Percentiles rank a stretch among this genome's conserved stretches.
phyloP scores from a whole-genome alignment of 2,113 vertebrate genomes.

The Chelonoidis abingdonii region DNA sequence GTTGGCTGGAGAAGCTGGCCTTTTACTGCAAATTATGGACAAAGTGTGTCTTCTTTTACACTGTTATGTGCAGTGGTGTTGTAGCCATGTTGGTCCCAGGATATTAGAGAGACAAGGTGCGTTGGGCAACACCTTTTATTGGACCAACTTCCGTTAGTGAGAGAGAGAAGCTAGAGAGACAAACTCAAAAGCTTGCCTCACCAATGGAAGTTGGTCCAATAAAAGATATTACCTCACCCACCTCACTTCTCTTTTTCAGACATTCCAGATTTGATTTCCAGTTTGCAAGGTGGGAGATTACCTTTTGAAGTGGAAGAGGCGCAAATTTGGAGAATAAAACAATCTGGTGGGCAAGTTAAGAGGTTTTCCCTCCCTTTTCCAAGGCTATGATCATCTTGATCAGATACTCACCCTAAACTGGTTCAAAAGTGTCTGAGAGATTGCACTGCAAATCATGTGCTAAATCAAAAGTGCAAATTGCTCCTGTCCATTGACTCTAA shows the following conservation, averaged over 20 bases:
- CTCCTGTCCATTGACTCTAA: no score
- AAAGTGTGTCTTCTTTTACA: background rate
- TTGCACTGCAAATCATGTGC: rapidly evolving
- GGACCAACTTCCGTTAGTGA: background rate
- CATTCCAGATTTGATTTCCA: background rate
- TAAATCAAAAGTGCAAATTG: background rate
- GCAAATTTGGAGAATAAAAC: background rate
- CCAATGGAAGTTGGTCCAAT: background rate
- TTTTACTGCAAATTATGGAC: background rate
- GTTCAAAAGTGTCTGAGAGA: background rate
- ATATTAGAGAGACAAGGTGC: background rate
- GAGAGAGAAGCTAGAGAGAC: background rate
- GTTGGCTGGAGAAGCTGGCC: background rate
- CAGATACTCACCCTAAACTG: background rate
- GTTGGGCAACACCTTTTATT: background rate
- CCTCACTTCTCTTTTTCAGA: background rate
- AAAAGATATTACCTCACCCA: background rate
- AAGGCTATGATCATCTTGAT: background rate
- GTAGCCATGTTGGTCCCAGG: background rate
- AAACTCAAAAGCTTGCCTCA: background rate
- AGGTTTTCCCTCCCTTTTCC: background rate
- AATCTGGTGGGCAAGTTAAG: background rate
- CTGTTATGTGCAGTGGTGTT: rapidly evolving
- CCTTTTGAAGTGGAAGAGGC: background rate
- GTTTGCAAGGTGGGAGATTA: background rate